Base-by-base conservation (phyloP, 2,797 vertebrate genomes). In the Podarcis lilfordi region DNA sequence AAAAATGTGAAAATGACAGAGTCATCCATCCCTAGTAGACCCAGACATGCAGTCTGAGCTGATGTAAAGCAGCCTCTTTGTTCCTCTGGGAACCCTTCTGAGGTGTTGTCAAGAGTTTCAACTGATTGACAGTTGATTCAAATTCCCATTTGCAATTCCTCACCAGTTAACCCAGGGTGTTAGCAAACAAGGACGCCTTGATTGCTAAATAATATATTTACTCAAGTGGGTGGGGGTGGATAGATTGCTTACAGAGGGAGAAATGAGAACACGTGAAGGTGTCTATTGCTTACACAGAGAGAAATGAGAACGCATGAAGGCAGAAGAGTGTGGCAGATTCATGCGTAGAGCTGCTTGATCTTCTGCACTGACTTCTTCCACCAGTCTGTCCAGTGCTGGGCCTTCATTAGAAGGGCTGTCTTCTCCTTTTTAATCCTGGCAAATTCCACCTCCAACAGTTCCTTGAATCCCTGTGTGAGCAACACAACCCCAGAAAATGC, bases 351-450 rank as follows among this genome's bases (percentile, higher is more conserved):
- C 4, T 78, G 83, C 43, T 95, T 94, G 76, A 97, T 96, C 88
- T 96, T 96, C 40, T 32, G 80, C 50, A 96, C 11, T 0, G 96
- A 96, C 8, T 87, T 84, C 66, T 85, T 93, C 98, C 98, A 98
- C 91, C 92, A 95, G 0, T 95, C 87, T 15, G 86, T 85, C 97
- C 96, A 97, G 4, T 27, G 89, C 32, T 91, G 92, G 43, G 95
- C 61, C 43, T 94, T 80, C 15, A 84, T 89, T 79, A 97, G 93
- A 43, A 91, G 96, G 89, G 95, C 92, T 3, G 59, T 55, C 81
- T 91, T 96, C 89, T 97, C 95, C 4, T 93, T 87, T 4, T 95
- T 89, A 59, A 95, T 96, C 50, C 77, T 80, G 3, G 87, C 80
- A 89, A 96, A 85, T 74, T 96, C 93, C 29, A 88, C 74, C 32